Base-by-base conservation (phyloP, 1,140 invertebrate genomes). In the Drosophila oshimai region DNA sequence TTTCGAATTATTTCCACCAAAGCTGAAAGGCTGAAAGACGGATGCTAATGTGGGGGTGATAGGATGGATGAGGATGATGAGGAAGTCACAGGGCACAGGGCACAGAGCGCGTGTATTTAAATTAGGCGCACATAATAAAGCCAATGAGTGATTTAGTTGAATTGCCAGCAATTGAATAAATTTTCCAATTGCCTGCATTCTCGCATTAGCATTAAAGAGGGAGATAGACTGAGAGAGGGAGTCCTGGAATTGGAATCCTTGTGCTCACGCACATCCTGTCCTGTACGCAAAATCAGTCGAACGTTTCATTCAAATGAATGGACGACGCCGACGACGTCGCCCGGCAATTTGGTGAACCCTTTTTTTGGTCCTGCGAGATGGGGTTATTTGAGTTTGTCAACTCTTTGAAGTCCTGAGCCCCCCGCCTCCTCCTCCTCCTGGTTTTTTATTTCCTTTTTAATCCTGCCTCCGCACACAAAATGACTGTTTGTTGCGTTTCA, bases 131-230 rank as follows among this genome's bases (percentile, higher is more conserved):
- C 55, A 87, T 80, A 86, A 86, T 86, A 88, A 81, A 72, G 86
- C 70, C 87, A 89, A 89, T 89, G 76, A 89, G 87, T 78, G 77
- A 89, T 87, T 89, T 89, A 86, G 80, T 89, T 87, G 80, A 89
- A 86, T 89, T 89, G 79, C 72, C 74, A 70, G 76, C 80, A 89
- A 89, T 89, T 89, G 80, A 89, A 89, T 89, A 89, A 89, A 89
- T 89, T 89, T 89, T 89, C 80, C 87, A 86, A 89, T 79, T 89
- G 77, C 76, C 83, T 87, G 83, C 44, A 51, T 62, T 77, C 76
- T 77, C 61, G 77, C 74, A 87, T 81, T 83, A 87, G 69, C 76
- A 87, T 87, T 87, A 74, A 68, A 26, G 13, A 13, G 15, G 12
- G 20, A 24, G 12, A 12, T 36, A 20, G 42, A 53, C 54, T 1